These are phyloP conservation scores for Hipposideros armiger DNA, from an alignment of 2,113 vertebrate genomes.

Conservation along the genomic window DNA sequence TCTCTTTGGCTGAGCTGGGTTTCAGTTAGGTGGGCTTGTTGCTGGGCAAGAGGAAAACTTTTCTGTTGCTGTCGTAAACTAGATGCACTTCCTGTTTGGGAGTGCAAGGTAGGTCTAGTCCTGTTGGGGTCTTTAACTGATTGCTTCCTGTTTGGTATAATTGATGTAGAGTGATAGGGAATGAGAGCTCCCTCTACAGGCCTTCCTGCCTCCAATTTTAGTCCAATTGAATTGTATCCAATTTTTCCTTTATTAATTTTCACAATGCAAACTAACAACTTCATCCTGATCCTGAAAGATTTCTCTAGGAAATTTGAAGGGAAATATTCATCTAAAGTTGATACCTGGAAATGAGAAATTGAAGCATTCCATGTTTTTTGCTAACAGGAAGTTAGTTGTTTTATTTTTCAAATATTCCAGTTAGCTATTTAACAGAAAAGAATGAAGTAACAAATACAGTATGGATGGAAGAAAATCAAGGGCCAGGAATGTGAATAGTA, in stretches of 20 bases:
- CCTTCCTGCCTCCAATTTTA: background rate
- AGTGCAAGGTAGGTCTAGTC: background rate
- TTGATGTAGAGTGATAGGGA: background rate
- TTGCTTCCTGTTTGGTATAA: background rate
- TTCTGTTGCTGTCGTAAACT: background rate
- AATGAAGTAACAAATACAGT: background rate
- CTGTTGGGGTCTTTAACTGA: too few species aligned
- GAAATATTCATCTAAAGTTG: background rate
- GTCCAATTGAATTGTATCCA: background rate
- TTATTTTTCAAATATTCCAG: background rate
- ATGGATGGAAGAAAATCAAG: too few species aligned
- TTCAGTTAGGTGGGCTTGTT: background rate
- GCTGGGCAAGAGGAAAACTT: background rate
- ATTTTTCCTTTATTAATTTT: background rate
- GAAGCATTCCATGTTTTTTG: background rate
- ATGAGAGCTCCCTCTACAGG: background rate
- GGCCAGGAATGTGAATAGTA: background rate
- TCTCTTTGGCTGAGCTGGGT: background rate
- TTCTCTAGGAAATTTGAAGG: background rate
- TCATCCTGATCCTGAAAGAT: background rate
- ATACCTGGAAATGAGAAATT: background rate
- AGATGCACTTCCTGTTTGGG: background rate
- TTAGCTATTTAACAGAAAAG: background rate
- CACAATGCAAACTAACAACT: background rate
- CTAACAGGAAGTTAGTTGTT: background rate